Base-by-base conservation (phyloP, 1,140 invertebrate genomes). In the Diprion similis region DNA sequence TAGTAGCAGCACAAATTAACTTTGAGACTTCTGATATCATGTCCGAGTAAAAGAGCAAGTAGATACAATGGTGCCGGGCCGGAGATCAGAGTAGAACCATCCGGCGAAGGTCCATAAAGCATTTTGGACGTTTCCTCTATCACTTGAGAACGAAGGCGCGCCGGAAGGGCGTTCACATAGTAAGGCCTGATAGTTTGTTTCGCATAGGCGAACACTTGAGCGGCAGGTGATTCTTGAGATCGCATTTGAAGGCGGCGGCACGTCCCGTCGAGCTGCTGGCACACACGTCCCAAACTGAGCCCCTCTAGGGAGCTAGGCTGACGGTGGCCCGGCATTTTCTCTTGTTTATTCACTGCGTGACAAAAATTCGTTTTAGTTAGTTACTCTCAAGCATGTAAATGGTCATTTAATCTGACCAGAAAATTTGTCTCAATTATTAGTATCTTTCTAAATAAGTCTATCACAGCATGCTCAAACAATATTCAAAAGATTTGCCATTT, bases 1-100 rank as follows among this genome's bases (percentile, higher is more conserved):
- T 89, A 90, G 69, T 89, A 90, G 71, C 89, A 90, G 74, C 89
- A 90, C 0, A 90, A 78, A 74, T 88, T 86, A 7, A 89, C 84
- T 48, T 82, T 82, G n/a, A 90, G 80, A 7, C 82, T 78, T 65
- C 84, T 84, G 10, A 90, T 86, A 68, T 90, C 88, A 1, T 83
- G 85, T 2, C 84, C 86, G 3, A 90, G 80, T 48, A 90, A 81
- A 0, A 89, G 68, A 0, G 84, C 85, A 2, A 89, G 74, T 6
- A 90, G 78, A 71, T 89, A 89, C 4, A 89, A 70, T 1, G 87
- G 86, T 7, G 86, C 86, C 65, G 86, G 87, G 8, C 85, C 87
- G 11, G 85, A 85, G 13, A 85, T 82, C 2, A 85, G 73, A 2
- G 83, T 84, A 7, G 82, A 85, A 17, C 84, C 84, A 71, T 87